Base-by-base conservation (phyloP, 2,888 invertebrate genomes). In the Apocheima hispidaria region DNA sequence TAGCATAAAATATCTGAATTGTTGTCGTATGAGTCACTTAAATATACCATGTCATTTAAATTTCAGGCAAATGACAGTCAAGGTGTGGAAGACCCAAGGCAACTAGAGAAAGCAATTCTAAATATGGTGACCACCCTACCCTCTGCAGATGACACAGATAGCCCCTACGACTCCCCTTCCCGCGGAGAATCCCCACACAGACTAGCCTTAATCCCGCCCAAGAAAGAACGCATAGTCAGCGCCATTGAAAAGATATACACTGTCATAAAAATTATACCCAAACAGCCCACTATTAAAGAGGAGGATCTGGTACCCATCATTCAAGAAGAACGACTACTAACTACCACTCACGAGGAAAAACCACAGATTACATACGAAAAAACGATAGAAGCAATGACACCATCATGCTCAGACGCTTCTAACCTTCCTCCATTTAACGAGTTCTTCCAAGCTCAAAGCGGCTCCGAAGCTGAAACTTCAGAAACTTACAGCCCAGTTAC, bases 31-130 rank as follows among this genome's bases (percentile, higher is more conserved):
- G n/a, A n/a, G n/a, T n/a, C 0, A 18, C 14, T 0, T 0, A 16
- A 16, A 18, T 18, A 7, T 10, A 10, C 18, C 9, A 10, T 36
- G 3, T 23, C 59, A 18, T 9, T 38, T 16, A 3, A 23, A 20
- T 77, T 78, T 26, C 76, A 83, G 83, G 33, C 36, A 3, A 67
- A 58, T n/a, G 75, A 78, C 10, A 76, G 73, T 16, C 67, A 75
- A 51, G 36, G 62, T 0, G 59, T 96, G 0, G 96, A 96, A 78
- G 95, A 96, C 84, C 96, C 96, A 0, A 86, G 74, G 33, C 78
- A 95, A 64, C 78, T 97, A 23, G 95, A 96, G 72, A 93, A 94
- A 71, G 96, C 95, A 0, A 95, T 97, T 48, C 90, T 95, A 12
- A 94, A 95, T 70, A 84, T 97, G 18, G 87, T 91, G 1, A 87